phyloP scores from a whole-genome alignment of 1,140 invertebrate genomes.

The Idris sp. region DNA sequence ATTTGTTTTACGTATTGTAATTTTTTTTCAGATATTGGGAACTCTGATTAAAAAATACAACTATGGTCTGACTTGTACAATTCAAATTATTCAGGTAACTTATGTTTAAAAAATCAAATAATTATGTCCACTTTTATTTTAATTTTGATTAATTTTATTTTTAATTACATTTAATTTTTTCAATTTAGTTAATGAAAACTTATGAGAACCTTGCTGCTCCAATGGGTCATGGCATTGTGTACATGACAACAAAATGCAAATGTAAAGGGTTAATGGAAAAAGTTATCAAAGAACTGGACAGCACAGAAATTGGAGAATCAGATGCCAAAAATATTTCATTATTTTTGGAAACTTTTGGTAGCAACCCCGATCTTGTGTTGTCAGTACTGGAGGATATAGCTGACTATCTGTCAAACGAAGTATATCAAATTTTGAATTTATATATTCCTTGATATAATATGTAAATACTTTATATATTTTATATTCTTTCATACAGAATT shows the following conservation, averaged over 20 bases:
- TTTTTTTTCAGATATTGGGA: conserved; percentile 89
- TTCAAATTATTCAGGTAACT: conserved; percentile 83
- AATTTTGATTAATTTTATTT: background rate
- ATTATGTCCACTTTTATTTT: too few species aligned
- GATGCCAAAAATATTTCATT: conserved; percentile 82
- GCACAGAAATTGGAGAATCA: conserved; percentile 80
- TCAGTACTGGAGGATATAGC: conserved; percentile 80
- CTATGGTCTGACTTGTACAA: conserved; percentile 83
- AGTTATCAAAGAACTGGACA: conserved; percentile 85
- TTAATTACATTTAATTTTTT: conserved; percentile 8
- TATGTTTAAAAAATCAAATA: too few species aligned
- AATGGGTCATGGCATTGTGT: conserved; percentile 83
- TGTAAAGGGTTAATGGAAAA: conserved; percentile 83
- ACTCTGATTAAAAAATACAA: conserved; percentile 89
- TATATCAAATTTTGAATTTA: too few species aligned
- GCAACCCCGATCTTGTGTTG: conserved; percentile 82
- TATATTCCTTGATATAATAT: too few species aligned
- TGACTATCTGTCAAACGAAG: conserved; percentile 81
- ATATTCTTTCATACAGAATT: conserved; percentile 82
- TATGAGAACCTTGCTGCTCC: conserved; percentile 84
- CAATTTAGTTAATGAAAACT: conserved; percentile 83
- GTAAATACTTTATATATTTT: too few species aligned
- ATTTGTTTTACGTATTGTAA: too few species aligned
- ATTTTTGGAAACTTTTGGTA: conserved; percentile 85
- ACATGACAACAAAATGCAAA: conserved; percentile 82